Evolutionary conservation across 1,140 invertebrate species (phyloP).

Genomic region (Ylistrum balloti): DNA sequence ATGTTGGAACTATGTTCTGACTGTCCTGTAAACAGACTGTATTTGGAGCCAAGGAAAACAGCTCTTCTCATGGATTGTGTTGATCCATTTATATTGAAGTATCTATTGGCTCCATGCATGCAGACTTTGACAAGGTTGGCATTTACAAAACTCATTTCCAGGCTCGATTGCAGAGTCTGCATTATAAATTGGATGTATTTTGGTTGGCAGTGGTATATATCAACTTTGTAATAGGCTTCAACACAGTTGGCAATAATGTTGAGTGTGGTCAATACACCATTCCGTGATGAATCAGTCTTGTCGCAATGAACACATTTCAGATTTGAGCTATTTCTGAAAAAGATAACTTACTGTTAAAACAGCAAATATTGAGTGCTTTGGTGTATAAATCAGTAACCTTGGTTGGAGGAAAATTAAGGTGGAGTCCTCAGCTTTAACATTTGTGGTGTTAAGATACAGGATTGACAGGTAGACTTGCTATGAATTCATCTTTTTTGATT

Average conservation of each 20-base stretch:
- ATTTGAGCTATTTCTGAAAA: conserved; percentile 18
- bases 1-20: no score
- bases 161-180: conserved; percentile 5
- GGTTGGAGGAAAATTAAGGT: background rate
- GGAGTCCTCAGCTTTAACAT: background rate
- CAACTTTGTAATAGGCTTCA: conserved; percentile 34
- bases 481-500: no score
- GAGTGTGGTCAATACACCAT: background rate
- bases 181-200: conserved; percentile 19
- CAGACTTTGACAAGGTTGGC: conserved; percentile 32
- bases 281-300: background rate
- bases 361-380: background rate
- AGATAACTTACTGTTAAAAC: background rate
- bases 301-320: background rate
- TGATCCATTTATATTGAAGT: background rate
- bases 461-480: no score
- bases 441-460: background rate
- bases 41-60: background rate
- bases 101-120: conserved; percentile 32
- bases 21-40: background rate
- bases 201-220: background rate
- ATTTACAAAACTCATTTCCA: conserved; percentile 37
- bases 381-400: background rate
- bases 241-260: background rate
- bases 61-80: background rate